Conservation (phyloP, 1,140 invertebrate genomes). For the Periplaneta americana region DNA sequence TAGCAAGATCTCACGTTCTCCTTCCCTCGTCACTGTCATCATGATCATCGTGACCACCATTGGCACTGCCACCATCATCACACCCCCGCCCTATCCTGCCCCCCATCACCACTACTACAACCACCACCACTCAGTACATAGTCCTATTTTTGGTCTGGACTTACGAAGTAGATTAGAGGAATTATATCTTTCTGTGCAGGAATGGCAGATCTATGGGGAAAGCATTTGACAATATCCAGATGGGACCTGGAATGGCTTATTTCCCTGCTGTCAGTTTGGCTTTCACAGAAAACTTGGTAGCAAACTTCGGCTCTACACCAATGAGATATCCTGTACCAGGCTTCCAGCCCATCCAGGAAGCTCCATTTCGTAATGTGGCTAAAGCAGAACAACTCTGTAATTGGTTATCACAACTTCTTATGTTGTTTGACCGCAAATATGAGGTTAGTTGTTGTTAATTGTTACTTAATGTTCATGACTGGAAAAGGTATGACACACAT, state of each 20-base stretch:
- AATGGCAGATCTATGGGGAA: conserved; percentile 69
- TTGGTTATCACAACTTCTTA: conserved; percentile 48
- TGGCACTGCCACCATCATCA: too few species aligned
- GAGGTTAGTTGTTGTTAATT: not conserved
- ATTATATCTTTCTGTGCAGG: conserved; percentile 36
- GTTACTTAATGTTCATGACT: too few species aligned
- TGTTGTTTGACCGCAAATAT: not conserved
- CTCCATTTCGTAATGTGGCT: conserved; percentile 45
- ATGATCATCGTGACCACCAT: too few species aligned
- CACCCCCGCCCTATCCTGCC: too few species aligned
- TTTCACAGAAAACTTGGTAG: conserved; percentile 65
- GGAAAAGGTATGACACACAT: too few species aligned
- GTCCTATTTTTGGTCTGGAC: too few species aligned
- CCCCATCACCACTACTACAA: too few species aligned
- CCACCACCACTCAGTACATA: too few species aligned
- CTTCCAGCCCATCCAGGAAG: conserved; percentile 58
- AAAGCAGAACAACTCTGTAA: conserved; percentile 48
- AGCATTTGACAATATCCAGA: conserved; percentile 64
- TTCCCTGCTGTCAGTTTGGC: conserved; percentile 74
- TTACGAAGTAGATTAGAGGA: too few species aligned
- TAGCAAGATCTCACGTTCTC: too few species aligned
- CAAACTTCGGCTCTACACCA: conserved; percentile 73
- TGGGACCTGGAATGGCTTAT: conserved; percentile 67
- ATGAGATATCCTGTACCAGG: conserved; percentile 63
- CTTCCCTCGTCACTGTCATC: too few species aligned